phyloP scores from a whole-genome alignment of 1,140 invertebrate genomes.

The Trachymyrmex septentrionalis region DNA sequence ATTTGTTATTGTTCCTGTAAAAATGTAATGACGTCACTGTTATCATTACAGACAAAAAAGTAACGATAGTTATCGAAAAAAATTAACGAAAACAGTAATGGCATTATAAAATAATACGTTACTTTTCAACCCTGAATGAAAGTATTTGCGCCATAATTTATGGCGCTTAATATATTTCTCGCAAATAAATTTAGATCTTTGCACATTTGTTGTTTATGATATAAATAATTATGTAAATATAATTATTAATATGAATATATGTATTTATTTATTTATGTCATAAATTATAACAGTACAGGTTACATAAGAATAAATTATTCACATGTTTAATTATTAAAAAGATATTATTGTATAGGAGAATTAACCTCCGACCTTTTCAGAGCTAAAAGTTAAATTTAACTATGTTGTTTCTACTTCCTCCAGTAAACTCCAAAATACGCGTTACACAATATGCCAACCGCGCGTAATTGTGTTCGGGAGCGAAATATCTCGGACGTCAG shows the following conservation, averaged over 20 bases:
- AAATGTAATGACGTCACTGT: too few species aligned
- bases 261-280: constrained; percentile 8
- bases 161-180: background rate
- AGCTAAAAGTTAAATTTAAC: constrained; percentile 35
- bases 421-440: constrained; percentile 53
- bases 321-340: constrained; percentile 12
- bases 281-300: background rate
- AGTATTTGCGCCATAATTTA: background rate
- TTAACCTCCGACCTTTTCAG: constrained; percentile 38
- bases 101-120: too few species aligned
- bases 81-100: too few species aligned
- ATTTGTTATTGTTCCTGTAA: too few species aligned
- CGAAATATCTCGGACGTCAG: constrained; percentile 59
- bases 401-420: background rate
- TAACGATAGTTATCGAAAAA: too few species aligned
- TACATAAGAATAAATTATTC: constrained; percentile 2
- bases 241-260: background rate
- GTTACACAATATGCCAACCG: constrained; percentile 61
- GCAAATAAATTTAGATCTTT: background rate
- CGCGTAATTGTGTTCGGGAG: constrained; percentile 51
- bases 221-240: constrained; percentile 8
- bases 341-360: background rate
- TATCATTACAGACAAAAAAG: too few species aligned
- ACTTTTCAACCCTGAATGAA: too few species aligned
- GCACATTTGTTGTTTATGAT: background rate